Evolutionary conservation across 1,140 invertebrate genomes (phyloP).

Genomic region (Trichonephila clavipes): DNA sequence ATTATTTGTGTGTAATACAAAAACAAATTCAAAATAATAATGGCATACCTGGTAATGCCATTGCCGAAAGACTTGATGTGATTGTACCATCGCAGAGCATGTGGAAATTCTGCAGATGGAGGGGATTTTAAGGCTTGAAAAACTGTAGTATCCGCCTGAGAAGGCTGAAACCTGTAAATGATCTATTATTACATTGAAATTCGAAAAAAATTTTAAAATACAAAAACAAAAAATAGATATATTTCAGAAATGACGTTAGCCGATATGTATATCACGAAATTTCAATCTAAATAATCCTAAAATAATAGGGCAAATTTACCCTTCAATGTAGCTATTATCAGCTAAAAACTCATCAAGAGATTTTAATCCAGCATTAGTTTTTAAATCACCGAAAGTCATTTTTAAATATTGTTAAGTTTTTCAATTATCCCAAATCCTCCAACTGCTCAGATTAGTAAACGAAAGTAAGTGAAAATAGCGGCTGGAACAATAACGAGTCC

Average conservation of each 20-base stretch:
- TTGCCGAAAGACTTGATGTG: conserved; percentile 92
- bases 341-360: conserved; percentile 90
- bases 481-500: background rate
- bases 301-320: conserved; percentile 84
- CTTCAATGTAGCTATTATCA: conserved; percentile 92
- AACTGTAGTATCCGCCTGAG: conserved; percentile 91
- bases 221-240: background rate
- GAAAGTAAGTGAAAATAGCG: background rate
- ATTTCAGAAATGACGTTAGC: background rate
- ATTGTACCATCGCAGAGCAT: conserved; percentile 96
- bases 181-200: background rate
- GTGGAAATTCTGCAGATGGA: conserved; percentile 86
- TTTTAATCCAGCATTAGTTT: conserved; percentile 89
- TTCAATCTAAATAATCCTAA: conserved; percentile 44
- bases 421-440: background rate
- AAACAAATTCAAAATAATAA: no score
- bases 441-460: background rate
- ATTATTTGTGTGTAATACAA: no score
- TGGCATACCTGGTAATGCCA: conserved; percentile 82
- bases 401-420: conserved; percentile 68
- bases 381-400: conserved; percentile 92
- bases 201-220: background rate
- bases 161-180: conserved; percentile 88
- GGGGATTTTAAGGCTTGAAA: conserved; percentile 89
- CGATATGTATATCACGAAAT: conserved; percentile 52